Base-by-base conservation (phyloP, 2,797 vertebrate species). In the Carduelis carduelis region DNA sequence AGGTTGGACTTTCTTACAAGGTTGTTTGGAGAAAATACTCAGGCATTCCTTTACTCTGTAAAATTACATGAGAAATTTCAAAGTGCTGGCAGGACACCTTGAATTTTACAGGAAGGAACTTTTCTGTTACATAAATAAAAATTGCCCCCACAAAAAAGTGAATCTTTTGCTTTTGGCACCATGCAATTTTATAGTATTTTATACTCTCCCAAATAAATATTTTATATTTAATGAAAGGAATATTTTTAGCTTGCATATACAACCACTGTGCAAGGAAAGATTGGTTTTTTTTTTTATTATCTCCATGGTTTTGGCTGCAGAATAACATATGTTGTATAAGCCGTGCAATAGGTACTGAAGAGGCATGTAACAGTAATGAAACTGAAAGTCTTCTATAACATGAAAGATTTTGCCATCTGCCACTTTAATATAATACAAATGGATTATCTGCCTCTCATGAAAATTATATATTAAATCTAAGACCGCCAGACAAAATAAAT, bases 391-490 rank as follows among this genome's bases (percentile, higher is more conserved):
- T 77, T 85, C 93, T 77, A 1, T 68, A 95, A 21, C 49, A 26
- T 78, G 61, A 88, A 96, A 93, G 87, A 93, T 89, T 95, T 90
- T 77, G 46, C 94, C 92, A 94, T 95, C 95, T 95, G 96, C 70
- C 55, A 53, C 76, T 83, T 86, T 77, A 87, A 76, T 90, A 71
- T 92, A 90, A 70, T 85, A 81, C 60, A 93, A 93, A 55, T 87
- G 74, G 96, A 94, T 97, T 95, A 93, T 96, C 80, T 92, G 82
- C 53, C 76, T 93, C 57, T 84, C 70, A 37, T 78, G 64, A 83
- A 93, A 94, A 94, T 89, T 88, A 87, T 77, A 34, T 94, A 88
- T 95, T 92, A 93, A 90, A 89, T 95, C 75, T 85, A 82, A 80
- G 88, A 87, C 1, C 4, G 30, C 44, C 85, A 91, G 87, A 79